Base-by-base conservation (phyloP, 2,113 vertebrate species). In the Pitta sordida region DNA sequence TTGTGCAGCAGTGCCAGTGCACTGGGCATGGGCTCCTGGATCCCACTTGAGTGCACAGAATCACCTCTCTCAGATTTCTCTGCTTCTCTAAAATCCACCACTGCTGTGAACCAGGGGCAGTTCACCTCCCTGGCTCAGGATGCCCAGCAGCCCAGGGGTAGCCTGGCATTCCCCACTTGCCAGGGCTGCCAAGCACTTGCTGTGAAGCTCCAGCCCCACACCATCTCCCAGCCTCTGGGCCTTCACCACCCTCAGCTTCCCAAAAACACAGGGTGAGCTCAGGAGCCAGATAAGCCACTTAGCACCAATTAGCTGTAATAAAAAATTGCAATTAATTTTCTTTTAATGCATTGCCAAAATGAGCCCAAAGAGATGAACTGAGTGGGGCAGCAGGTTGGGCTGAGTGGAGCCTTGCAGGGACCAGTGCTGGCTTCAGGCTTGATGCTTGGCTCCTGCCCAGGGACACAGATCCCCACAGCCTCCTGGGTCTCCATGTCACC, bases 201-300 rank as follows among this genome's bases (percentile, higher is more conserved):
- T 0, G 0, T 1, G 6, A 41, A 43, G 52, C 60, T 75, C 43
- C 0, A 1, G 48, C 16, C 43, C n/a, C 24, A 23, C 0, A 0
- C 34, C 60, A 46, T 12, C 29, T 41, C 32, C n/a, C 11, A 68
- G 64, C n/a, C 68, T 27, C 51, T 13, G 2, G 73, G 68, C 51
- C 64, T 55, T 56, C 4, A 2, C 56, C 59, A 46, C 23, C 14
- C 19, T 20, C 49, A 27, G 51, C 36, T 65, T 85, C 88, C 78
- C 88, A 27, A 41, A 32, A 56, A 2, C 41, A 37, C 5, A 2
- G 30, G 81, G 83, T 0, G 2, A 65, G 44, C 51, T 67, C 58
- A 52, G 49, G n/a, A 94, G 92, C 23, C 65, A 85, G 88, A 86
- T 65, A 84, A 95, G 67, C 58, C 86, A 86, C 80, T 92, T 60